Evolutionary conservation across 2,888 invertebrate species (phyloP).

Genomic region (Synanthedon vespiformis): DNA sequence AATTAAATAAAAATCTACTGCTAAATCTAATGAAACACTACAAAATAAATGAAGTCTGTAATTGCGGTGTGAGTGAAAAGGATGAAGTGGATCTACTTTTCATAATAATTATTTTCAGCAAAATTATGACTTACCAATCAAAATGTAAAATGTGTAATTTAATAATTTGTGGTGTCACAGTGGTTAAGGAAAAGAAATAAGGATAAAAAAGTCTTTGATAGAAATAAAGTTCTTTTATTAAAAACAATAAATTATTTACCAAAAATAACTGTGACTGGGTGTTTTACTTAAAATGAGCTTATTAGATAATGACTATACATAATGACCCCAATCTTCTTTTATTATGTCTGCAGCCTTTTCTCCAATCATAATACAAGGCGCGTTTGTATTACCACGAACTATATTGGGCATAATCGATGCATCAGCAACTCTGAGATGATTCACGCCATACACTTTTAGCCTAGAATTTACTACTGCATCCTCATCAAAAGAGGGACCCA

Average conservation of each 20-base stretch:
- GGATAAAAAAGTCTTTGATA: too few species aligned
- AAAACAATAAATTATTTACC: conserved; percentile 15
- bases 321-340: conserved; percentile 36
- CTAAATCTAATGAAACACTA: too few species aligned
- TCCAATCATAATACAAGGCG: conserved; percentile 85
- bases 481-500: conserved; percentile 46
- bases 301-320: conserved; percentile 19
- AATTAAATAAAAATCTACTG: too few species aligned
- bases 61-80: too few species aligned
- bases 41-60: too few species aligned
- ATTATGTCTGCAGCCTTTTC: conserved; percentile 65
- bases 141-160: too few species aligned
- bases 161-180: too few species aligned
- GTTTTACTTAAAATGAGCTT: background rate
- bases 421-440: conserved; percentile 76
- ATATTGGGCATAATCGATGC: conserved; percentile 86
- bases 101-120: too few species aligned
- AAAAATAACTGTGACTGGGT: too few species aligned
- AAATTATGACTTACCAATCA: too few species aligned
- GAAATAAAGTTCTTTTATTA: background rate
- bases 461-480: conserved; percentile 41
- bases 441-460: conserved; percentile 38
- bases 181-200: too few species aligned
- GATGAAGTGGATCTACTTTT: too few species aligned
- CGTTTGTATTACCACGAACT: conserved; percentile 85